Evolutionary conservation across 35 echinoderm and acorn worm species (phyloP), one percentile per base, ranked within the genome.

Genomic region (Apostichopus parvimensis): DNA sequence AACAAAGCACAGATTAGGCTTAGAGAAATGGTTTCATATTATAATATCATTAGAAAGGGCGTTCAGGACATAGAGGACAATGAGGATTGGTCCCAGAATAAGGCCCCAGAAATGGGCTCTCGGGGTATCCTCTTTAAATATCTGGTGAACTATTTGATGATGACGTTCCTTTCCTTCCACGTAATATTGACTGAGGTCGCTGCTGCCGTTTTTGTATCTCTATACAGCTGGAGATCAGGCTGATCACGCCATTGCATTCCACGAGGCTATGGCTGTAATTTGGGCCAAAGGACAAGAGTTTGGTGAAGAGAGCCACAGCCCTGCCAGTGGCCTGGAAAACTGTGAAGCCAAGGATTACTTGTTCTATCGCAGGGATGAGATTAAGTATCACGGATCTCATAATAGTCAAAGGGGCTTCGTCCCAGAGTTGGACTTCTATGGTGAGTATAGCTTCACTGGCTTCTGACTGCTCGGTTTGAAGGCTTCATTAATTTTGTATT

Each of bases 231-330:
- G 61, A 7, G 96, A 98, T 17, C 20, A 15, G 18, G 70, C 96
- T 1, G 96, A 98, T 56, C 96, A 98, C 53, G 70, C 54, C 61
- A 98, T 98, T 68, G 13, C 57, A 7, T 77, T 57, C 55, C 77
- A 89, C 12, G 94, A 23, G 25, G 72, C 56, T 2, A 94, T 95
- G 92, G 53, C 79, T 11, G 73, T 95, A 54, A 95, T 98, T 87
- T 98, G 94, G 92, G 94, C 96, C 54, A 90, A 89, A n/a, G 96
- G 96, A 17, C 96, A 98, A 89, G 94, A 98, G 26, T 70, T 81
- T 14, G 96, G 96, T 57, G 61, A 73, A 18, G 95, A 98, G 52
- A 24, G 91, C 8, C 96, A 98, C 76, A 70, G 0, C 0, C 96
- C 96, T 5, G n/a, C 82, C 22, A 95, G 94, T 80, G 93, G 96